Evolutionary conservation across 2,888 invertebrate genomes (phyloP), one percentile per base, ranked within the genome.

Genomic region (Unio delphinus): DNA sequence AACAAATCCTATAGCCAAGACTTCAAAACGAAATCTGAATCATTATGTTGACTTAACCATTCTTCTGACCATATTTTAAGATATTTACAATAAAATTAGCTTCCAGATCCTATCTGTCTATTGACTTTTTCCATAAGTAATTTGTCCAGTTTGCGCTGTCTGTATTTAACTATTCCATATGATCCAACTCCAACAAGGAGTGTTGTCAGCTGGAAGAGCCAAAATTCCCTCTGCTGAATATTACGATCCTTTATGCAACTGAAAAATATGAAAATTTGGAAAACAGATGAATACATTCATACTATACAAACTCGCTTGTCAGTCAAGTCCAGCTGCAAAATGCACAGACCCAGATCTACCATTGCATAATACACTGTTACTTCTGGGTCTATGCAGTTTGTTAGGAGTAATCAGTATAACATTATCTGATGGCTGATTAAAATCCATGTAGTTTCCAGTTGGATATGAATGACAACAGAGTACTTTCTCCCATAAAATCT

Each of bases 241-340:
- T 95, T 95, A 4, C 95, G 95, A 23, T 95, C 95, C 87, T 93
- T 92, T 85, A 95, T 95, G 91, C 97, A 97, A 89, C 96, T 95
- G 91, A 76, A 93, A 92, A 74, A 64, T 60, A 30, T 30, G 30
- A 28, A 67, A 68, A 26, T 30, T 15, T 45, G 45, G 34, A 34
- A 20, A 54, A 66, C 6, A 0, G 18, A 57, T 30, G 23, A 11
- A 20, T 18, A 34, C 30, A 61, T 55, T 8, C 30, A 55, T 55
- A 28, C 20, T 54, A 20, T 54, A 28, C 23, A 7, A 1, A 64
- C 20, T 34, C 7, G 7, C 34, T 34, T 7, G 8, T 8, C 7
- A 34, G 34, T 34, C 8, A 7, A 5, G 30, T 30, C 30, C 6
- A 34, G 34, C 34, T 34, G 7, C 7, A 7, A 34, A 34, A 7